Conservation (phyloP, 2,113 vertebrate species). For the Macaca nemestrina region DNA sequence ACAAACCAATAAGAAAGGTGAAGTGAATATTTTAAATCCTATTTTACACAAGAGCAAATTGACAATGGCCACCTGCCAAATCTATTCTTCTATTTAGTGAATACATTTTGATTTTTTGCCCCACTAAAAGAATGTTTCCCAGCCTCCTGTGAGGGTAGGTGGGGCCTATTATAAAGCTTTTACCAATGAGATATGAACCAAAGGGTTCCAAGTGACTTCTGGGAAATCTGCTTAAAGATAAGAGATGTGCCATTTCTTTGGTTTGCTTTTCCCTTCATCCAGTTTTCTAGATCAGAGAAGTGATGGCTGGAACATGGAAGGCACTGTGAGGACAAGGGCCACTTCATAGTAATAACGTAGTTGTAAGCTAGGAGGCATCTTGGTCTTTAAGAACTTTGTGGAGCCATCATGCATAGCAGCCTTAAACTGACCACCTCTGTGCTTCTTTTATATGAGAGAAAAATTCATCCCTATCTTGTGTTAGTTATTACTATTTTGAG, state of each 20-base stretch:
- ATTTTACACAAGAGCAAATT: slow-evolving; percentile 29
- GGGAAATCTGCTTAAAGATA: background rate
- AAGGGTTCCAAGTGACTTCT: background rate
- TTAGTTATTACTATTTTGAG: background rate
- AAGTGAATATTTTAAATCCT: background rate
- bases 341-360: background rate
- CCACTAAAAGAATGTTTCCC: background rate
- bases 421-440: background rate
- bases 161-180: background rate
- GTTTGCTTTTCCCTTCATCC: background rate
- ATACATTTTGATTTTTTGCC: background rate
- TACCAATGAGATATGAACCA: background rate
- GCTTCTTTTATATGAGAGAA: background rate
- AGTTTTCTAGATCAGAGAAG: background rate
- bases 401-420: background rate
- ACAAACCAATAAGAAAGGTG: background rate
- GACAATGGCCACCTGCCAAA: background rate
- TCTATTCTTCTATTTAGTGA: background rate
- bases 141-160: background rate
- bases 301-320: background rate
- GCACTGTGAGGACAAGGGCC: background rate
- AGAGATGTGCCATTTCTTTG: background rate
- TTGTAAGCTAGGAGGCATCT: background rate
- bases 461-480: background rate
- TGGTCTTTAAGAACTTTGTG: background rate